Conservation (phyloP, 2,888 invertebrate genomes). For the Netelia virgata region DNA sequence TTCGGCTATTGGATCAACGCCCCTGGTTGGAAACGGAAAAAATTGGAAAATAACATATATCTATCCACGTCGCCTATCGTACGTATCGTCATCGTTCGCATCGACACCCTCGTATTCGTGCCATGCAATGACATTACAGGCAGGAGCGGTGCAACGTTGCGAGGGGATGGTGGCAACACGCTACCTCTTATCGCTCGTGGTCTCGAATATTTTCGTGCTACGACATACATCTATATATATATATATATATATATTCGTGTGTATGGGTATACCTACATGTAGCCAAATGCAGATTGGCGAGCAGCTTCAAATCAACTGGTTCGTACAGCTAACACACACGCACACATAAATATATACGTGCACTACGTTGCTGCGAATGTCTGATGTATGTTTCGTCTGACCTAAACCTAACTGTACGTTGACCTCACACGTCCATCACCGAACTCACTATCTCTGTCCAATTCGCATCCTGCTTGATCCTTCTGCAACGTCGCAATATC, state of each 20-base stretch:
- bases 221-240: background rate
- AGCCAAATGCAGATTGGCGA: background rate
- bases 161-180: background rate
- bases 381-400: background rate
- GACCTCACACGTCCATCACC: too few species aligned
- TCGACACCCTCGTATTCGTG: background rate
- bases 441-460: background rate
- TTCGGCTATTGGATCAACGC: background rate
- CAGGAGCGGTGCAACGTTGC: conserved; percentile 3
- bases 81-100: background rate
- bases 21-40: background rate
- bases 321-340: background rate
- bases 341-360: background rate
- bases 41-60: conserved; percentile 10
- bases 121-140: conserved; percentile 13
- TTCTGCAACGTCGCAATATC: background rate
- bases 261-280: too few species aligned
- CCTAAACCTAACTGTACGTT: background rate
- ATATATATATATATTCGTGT: too few species aligned
- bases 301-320: background rate
- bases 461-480: conserved; percentile 14
- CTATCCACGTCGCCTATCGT: background rate
- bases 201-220: conserved; percentile 8
- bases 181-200: background rate
- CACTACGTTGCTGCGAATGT: background rate